Conservation (phyloP, 1,140 invertebrate species). For the Magallana gigas region DNA sequence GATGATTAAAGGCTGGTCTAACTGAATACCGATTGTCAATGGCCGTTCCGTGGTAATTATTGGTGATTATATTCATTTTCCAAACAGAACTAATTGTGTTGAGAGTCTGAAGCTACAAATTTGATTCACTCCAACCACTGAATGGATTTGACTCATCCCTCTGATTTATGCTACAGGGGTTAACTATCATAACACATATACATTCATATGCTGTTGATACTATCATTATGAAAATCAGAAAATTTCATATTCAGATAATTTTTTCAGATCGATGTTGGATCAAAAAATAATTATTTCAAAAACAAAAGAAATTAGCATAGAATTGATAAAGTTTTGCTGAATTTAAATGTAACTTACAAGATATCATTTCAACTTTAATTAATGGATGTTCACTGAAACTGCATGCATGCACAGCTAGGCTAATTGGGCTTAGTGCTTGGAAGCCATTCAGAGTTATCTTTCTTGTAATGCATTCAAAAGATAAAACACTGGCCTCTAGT, state of each 20-base stretch:
- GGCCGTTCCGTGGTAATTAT: constrained; percentile 8
- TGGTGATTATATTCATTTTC: constrained; percentile 26
- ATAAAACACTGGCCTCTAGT: not conserved
- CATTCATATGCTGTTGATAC: constrained; percentile 20
- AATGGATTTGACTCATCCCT: constrained; percentile 25
- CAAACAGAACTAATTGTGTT: constrained; percentile 35
- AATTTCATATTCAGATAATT: no score
- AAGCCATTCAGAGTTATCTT: constrained; percentile 11
- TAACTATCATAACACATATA: not conserved
- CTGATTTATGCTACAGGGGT: not conserved
- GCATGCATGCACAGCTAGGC: no score
- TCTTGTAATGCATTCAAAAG: not conserved
- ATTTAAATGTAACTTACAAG: no score
- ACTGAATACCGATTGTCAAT: not conserved
- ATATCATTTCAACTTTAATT: no score
- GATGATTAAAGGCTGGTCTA: constrained; percentile 7
- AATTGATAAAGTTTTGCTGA: no score
- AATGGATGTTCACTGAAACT: no score
- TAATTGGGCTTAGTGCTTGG: no score
- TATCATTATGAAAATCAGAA: not conserved
- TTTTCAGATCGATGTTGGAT: no score
- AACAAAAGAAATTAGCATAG: no score
- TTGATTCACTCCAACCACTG: not conserved
- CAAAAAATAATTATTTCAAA: no score
- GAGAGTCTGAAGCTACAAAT: constrained; percentile 16